Evolutionary conservation across 2,113 vertebrate species (phyloP).

Genomic region (Rissa tridactyla): DNA sequence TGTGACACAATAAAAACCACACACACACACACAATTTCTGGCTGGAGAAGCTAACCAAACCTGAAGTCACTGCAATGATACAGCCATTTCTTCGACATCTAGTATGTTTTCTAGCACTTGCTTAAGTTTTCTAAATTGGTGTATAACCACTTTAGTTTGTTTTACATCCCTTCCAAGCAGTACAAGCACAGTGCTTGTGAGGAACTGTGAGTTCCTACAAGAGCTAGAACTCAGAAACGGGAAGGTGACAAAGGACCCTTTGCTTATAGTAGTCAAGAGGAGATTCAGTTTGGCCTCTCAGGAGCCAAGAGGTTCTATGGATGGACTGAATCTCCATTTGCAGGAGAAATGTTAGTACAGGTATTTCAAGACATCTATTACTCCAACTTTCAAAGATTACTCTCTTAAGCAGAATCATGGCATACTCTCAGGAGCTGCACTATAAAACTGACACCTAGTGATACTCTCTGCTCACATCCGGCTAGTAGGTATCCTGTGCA

Average conservation of each 20-base stretch:
- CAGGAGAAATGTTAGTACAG: neutral
- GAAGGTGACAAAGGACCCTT: neutral
- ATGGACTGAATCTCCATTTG: neutral
- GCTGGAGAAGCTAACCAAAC: neutral
- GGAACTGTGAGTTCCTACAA: neutral
- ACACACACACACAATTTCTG: neutral
- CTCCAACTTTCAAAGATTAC: neutral
- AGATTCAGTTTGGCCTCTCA: neutral
- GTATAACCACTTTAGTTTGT: neutral
- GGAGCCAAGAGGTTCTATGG: neutral
- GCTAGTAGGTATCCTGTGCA: neutral
- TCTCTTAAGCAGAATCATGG: neutral
- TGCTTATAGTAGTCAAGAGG: neutral
- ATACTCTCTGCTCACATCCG: neutral
- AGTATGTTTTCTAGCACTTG: neutral
- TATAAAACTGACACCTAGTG: neutral
- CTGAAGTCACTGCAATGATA: neutral
- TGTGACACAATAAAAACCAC: neutral
- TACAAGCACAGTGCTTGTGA: neutral
- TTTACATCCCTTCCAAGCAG: neutral
- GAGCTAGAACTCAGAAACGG: neutral
- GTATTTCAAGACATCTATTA: neutral
- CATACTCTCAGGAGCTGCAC: neutral
- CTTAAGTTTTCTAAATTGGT: neutral
- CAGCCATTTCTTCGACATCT: rapidly evolving